Conservation (phyloP, 2,888 invertebrate species). For the Drosophila ustulata region DNA sequence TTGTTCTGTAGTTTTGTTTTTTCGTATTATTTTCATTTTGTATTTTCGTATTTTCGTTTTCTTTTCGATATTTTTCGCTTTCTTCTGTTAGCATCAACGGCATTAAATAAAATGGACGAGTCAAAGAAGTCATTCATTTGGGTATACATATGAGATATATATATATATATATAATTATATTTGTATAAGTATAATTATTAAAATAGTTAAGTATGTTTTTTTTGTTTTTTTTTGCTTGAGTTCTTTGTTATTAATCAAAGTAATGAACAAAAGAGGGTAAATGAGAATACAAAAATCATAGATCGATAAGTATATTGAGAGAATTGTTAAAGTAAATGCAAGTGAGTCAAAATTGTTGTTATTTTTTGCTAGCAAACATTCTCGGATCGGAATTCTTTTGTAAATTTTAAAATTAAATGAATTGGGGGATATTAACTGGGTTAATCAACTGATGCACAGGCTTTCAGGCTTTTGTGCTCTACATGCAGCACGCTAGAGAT, state of each 20-base stretch:
- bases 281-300: conserved; percentile 36
- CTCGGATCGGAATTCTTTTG: not conserved
- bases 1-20: conserved; percentile 46
- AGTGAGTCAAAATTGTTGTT: conserved; percentile 17
- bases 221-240: conserved; percentile 25
- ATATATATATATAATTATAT: conserved; percentile 58
- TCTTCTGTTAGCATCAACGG: conserved; percentile 83
- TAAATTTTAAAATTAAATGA: conserved; percentile 8
- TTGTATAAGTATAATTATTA: conserved; percentile 50
- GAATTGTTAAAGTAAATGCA: conserved; percentile 35
- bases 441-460: conserved; percentile 57
- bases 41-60: conserved; percentile 44
- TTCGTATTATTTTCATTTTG: conserved; percentile 30
- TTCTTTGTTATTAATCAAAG: conserved; percentile 34
- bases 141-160: conserved; percentile 58
- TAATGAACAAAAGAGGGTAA: conserved; percentile 27
- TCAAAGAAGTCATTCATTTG: conserved; percentile 85
- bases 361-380: conserved; percentile 21
- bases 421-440: conserved; percentile 15
- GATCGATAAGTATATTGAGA: conserved; percentile 14
- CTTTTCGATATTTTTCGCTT: conserved; percentile 66
- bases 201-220: conserved; percentile 57
- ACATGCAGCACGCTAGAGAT: conserved; percentile 61
- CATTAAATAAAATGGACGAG: conserved; percentile 85
- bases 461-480: conserved; percentile 34